Conservation (phyloP, 1,140 invertebrate species). For the Pseudomyrmex dendroicus region DNA sequence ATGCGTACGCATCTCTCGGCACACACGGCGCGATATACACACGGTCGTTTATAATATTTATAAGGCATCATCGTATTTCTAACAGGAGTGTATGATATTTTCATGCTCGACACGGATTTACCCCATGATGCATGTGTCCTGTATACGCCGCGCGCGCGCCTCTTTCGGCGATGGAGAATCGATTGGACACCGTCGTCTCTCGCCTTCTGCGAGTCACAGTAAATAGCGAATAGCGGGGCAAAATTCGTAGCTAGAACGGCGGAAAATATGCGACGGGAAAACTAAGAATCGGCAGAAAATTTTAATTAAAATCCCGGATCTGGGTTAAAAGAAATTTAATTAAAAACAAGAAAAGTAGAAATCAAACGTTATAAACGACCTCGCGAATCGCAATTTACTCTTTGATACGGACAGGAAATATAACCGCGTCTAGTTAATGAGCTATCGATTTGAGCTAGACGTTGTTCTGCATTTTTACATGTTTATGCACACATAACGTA, state of each 20-base stretch:
- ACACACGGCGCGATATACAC: neutral
- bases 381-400: slow-evolving; percentile 54
- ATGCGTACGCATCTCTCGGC: neutral
- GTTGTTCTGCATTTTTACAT: slow-evolving; percentile 45
- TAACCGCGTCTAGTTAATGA: slow-evolving; percentile 54
- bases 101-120: slow-evolving; percentile 45
- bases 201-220: slow-evolving; percentile 59
- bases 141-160: slow-evolving; percentile 12
- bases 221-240: slow-evolving; percentile 56
- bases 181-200: slow-evolving; percentile 57
- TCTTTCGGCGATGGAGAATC: slow-evolving; percentile 65
- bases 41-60: slow-evolving; percentile 48
- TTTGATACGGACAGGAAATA: slow-evolving; percentile 36
- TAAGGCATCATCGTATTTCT: slow-evolving; percentile 55
- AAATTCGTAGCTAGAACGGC: slow-evolving; percentile 46
- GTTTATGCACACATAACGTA: neutral
- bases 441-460: slow-evolving; percentile 42
- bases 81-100: slow-evolving; percentile 48
- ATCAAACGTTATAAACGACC: slow-evolving; percentile 55
- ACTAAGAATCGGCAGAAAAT: slow-evolving; percentile 60
- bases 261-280: slow-evolving; percentile 39
- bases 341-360: slow-evolving; percentile 58
- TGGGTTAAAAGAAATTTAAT: slow-evolving; percentile 59
- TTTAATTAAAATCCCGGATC: slow-evolving; percentile 59
- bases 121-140: slow-evolving; percentile 1